Percentiles rank a stretch among this genome's conserved stretches.
These are phyloP conservation scores for Zaprionus lineosus DNA, from an alignment of 2,888 invertebrate species.

Conservation along the genomic window DNA sequence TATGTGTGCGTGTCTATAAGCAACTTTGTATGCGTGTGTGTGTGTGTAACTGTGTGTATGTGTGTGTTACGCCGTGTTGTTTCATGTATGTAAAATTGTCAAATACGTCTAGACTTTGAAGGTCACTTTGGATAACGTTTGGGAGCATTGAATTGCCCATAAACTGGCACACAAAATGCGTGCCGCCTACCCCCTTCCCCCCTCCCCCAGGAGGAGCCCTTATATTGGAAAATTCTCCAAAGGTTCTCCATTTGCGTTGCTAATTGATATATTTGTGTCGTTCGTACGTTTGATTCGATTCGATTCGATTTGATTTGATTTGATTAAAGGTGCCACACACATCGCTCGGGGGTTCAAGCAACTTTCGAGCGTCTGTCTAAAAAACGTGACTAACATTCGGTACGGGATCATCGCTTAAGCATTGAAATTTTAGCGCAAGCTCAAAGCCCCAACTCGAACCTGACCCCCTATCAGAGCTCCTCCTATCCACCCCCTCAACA, in stretches of 20 bases:
- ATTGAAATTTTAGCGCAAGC: too few relatives aligned
- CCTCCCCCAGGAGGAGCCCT: slow-evolving; percentile 30
- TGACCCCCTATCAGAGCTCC: neutral
- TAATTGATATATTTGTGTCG: slow-evolving; percentile 52
- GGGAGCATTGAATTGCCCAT: slow-evolving; percentile 31
- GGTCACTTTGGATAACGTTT: slow-evolving; percentile 63
- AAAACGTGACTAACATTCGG: slow-evolving; percentile 62
- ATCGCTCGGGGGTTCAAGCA: too few relatives aligned
- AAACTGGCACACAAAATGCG: slow-evolving; percentile 17
- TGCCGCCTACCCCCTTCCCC: neutral
- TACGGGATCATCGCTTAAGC: slow-evolving; percentile 29
- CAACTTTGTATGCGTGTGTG: too few relatives aligned
- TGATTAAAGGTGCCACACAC: too few relatives aligned
- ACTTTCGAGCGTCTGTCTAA: slow-evolving; percentile 19
- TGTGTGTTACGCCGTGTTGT: slow-evolving; percentile 30
- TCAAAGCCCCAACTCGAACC: slow-evolving; percentile 2
- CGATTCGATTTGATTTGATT: slow-evolving; percentile 26
- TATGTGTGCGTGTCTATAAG: slow-evolving; percentile 21
- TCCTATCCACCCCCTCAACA: neutral
- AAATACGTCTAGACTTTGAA: slow-evolving; percentile 76
- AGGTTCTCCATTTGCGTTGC: slow-evolving; percentile 57
- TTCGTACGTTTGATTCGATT: slow-evolving; percentile 26
- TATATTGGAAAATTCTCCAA: slow-evolving; percentile 15
- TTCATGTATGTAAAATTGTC: slow-evolving; percentile 62
- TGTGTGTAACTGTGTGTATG: slow-evolving; percentile 20